These are phyloP conservation scores for Drosophila punjabiensis DNA, from an alignment of 1,140 invertebrate genomes.

Conservation along the genomic window DNA sequence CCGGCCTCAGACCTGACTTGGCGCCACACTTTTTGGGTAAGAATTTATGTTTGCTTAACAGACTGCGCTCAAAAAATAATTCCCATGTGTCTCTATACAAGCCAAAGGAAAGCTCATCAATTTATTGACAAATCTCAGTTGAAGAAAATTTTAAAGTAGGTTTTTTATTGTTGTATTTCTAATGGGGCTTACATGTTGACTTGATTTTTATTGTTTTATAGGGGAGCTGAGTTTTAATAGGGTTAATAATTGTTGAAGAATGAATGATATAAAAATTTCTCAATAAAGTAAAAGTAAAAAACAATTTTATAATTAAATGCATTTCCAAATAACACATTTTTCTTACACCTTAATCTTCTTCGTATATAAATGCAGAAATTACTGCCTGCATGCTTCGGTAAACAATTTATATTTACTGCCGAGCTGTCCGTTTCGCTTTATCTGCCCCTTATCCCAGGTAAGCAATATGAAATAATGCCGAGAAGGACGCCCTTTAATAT, in stretches of 20 bases:
- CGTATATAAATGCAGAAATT: slow-evolving; percentile 15
- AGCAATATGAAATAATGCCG: slow-evolving; percentile 18
- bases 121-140: slow-evolving; percentile 19
- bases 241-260: not conserved
- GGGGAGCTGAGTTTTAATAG: not conserved
- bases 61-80: slow-evolving; percentile 15
- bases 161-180: not conserved
- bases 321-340: not conserved
- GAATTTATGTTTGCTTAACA: slow-evolving; percentile 34
- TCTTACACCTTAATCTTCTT: not conserved
- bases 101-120: slow-evolving; percentile 1
- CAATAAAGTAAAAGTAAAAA: not conserved
- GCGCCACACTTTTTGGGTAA: slow-evolving; percentile 25
- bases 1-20: slow-evolving; percentile 28
- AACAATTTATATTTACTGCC: slow-evolving; percentile 27
- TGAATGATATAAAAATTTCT: not conserved
- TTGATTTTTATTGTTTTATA: not conserved
- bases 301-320: not conserved
- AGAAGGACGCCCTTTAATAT: slow-evolving; percentile 33
- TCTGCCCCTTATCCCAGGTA: slow-evolving; percentile 13
- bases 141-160: not conserved
- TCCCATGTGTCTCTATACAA: slow-evolving; percentile 4
- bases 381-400: slow-evolving; percentile 16
- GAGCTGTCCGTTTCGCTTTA: slow-evolving; percentile 3
- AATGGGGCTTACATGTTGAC: not conserved